Evolutionary conservation across 92 coral and sea anemone genomes (phyloP), one percentile per base, ranked within the genome.

Genomic region (Epizoanthus rinbou): DNA sequence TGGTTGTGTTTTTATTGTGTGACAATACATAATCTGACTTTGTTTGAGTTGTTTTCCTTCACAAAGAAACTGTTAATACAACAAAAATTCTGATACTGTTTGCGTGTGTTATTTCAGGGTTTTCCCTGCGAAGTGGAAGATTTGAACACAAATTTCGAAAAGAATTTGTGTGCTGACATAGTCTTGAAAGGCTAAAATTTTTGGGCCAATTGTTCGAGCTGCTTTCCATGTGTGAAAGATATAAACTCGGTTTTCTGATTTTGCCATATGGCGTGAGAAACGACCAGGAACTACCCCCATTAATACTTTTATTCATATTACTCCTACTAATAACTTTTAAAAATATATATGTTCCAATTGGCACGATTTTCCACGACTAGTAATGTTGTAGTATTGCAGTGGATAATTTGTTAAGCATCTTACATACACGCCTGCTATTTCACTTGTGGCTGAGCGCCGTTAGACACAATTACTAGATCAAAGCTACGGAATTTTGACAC

Each of bases 341-440:
- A 76, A 59, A 59, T 59, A 35, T 62, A 28, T 28, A 28, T 28
- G 21, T 37, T 75, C 56, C 18, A 21, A 62, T 15, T 57, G n/a
- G 31, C 18, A 58, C 63, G 68, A 28, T 78, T 15, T 58, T 39
- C 80, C 15, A 17, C 45, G 75, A 19, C 69, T 43, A 69, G 81
- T 19, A 57, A 62, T 59, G 10, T 23, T 69, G 19, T 56, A 59
- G 69, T 54, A 78, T n/a, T 60, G 33, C 19, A 62, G 19, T 62
- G 72, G 69, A 22, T 22, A 64, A 65, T 74, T 57, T 13, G 21
- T 11, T 17, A 64, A 47, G 11, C 62, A 59, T 50, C 45, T 64
- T 25, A 50, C 69, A 80, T 19, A 50, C 69, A 80, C 93, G 98
- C 86, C 91, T 93, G 98, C 84, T 90, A 84, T 93, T 84, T 83